Base-by-base conservation (phyloP, 2,888 invertebrate genomes). In the Drosophila picticornis region DNA sequence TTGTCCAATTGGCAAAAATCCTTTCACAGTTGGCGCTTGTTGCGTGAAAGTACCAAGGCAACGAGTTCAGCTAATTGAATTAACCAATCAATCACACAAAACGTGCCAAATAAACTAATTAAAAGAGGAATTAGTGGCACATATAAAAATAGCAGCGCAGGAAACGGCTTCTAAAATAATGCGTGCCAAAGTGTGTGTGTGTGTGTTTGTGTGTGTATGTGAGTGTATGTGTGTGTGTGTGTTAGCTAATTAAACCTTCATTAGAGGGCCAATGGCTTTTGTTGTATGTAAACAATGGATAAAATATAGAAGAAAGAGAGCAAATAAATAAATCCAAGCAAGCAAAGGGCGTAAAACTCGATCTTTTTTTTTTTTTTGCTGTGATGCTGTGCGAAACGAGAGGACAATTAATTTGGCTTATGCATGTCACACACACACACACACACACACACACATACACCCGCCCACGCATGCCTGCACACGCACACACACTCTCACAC, bases 231-330 rank as follows among this genome's bases (percentile, higher is more conserved):
- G 43, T 56, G 63, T 46, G 52, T 57, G 68, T 73, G 69, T 75
- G 63, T 73, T 72, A 88, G 84, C 88, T 87, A 87, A 87, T 90
- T 87, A 88, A 89, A 88, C 79, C 90, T 88, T 89, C 72, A 82
- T 89, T 87, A 75, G 77, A 70, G 58, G 72, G 50, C 64, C 71
- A 75, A 69, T 69, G 69, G 74, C 58, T 68, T 84, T 87, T 79
- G 88, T 84, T 84, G 70, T 68, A 40, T 74, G 82, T 74, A 81
- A 81, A 87, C 83, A 83, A 86, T 83, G 59, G 83, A 67, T 62
- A 46, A 57, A 57, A 55, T 56, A 56, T 38, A 38, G 43, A 57
- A 52, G 34, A 59, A 58, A 36, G 36, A 52, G 63, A 52, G 63
- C 16, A 72, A 76, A 76, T 69, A 63, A 80, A 80, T 72, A 70